Base-by-base conservation (phyloP, 1,140 invertebrate species). In the Drosophila insularis region DNA sequence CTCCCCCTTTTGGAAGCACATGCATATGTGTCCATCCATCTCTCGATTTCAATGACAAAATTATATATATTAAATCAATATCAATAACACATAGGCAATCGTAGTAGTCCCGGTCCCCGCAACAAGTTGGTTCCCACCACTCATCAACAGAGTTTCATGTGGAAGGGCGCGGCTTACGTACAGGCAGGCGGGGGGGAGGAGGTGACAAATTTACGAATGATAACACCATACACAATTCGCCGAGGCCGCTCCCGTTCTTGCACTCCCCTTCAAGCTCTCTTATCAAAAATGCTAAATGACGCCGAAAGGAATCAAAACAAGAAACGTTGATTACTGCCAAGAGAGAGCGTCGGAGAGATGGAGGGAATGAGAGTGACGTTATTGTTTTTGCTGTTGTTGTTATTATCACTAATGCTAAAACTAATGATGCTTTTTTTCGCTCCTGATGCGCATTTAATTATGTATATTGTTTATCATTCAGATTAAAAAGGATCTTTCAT, bases 1-100 rank as follows among this genome's bases (percentile, higher is more conserved):
- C 65, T 77, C 65, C 46, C 75, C 75, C 76, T 80, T 80, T 75
- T 75, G 75, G 67, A 68, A 71, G 35, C 71, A 76, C 72, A 62
- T 19, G 40, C 53, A 50, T 11, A 10, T 35, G 32, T 59, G 58
- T 32, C n/a, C 53, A 53, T 32, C 32, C 53, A 59, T 55, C 43
- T 50, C 19, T 31, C 40, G 43, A 50, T 50, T 50, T 32, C 14
- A 66, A 66, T 17, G 39, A 46, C 62, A 64, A 46, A 62, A 64
- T 35, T 64, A 11, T 35, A 64, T 54, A 64, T 54, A 64, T 64
- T 64, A 62, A 68, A 62, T 68, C 58, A 68, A 68, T 68, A 68
- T 37, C 65, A 50, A 21, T 61, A 61, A 43, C 39, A 43, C 37
- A 50, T 50, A 19, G 17, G 19, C 43, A 61, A 61, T 58, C 55